These are phyloP conservation scores for Pitangus sulphuratus DNA, from an alignment of 2,797 vertebrate species.

Conservation along the genomic window DNA sequence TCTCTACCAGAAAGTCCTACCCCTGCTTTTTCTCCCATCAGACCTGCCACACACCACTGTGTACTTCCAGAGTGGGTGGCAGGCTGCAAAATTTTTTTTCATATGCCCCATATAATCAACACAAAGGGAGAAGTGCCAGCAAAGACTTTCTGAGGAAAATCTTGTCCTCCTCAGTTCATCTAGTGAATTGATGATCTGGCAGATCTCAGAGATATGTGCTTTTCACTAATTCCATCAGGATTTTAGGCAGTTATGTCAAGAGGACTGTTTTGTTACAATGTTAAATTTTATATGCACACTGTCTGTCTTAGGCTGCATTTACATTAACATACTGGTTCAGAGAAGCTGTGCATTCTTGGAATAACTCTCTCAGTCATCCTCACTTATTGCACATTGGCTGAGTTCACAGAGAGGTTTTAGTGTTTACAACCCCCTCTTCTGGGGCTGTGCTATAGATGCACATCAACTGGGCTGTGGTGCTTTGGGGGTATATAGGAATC, in stretches of 20 bases:
- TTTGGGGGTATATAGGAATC: background rate
- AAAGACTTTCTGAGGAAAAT: constrained; percentile 20
- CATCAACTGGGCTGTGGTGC: background rate
- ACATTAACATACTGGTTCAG: constrained; percentile 16
- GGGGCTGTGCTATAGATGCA: background rate
- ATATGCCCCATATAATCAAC: background rate
- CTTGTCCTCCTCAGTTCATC: background rate
- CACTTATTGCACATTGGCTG: background rate
- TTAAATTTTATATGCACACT: constrained; percentile 31
- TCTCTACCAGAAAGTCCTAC: background rate
- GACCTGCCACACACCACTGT: background rate
- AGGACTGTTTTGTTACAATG: constrained; percentile 8
- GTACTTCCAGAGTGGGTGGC: background rate
- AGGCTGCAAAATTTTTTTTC: background rate
- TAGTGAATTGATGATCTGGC: constrained; percentile 8
- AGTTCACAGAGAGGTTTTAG: background rate
- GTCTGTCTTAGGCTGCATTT: constrained; percentile 12
- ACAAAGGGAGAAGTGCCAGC: background rate
- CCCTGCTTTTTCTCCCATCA: background rate
- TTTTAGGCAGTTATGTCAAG: constrained; percentile 38
- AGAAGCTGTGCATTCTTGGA: constrained; percentile 30
- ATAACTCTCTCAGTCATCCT: constrained; percentile 17
- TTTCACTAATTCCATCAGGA: background rate
- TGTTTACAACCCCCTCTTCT: background rate
- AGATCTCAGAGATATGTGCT: background rate